Evolutionary conservation across 2,113 vertebrate species (phyloP).

Genomic region (Amazona guildingii): DNA sequence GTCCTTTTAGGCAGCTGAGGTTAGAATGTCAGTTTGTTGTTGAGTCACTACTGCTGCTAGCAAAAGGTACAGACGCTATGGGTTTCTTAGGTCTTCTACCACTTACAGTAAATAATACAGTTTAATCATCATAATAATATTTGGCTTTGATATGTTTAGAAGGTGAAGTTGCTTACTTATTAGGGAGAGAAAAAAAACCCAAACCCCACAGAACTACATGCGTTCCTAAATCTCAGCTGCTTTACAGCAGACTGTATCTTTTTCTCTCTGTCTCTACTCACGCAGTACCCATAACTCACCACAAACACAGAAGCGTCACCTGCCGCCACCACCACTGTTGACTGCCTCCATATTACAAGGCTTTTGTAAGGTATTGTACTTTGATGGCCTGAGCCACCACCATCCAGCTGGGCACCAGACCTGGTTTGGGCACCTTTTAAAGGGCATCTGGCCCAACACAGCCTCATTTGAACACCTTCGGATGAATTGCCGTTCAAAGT

Average conservation of each 20-base stretch:
- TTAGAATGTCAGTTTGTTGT: not conserved
- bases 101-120: not conserved
- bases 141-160: not conserved
- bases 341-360: rapidly evolving
- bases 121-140: not conserved
- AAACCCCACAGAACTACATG: not conserved
- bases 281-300: not conserved
- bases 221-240: not conserved
- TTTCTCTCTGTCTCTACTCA: not conserved
- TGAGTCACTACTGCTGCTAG: not conserved
- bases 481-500: not conserved
- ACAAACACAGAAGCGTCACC: not conserved
- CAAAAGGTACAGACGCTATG: not conserved
- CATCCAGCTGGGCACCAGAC: not conserved
- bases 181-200: not conserved
- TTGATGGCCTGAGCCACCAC: not conserved
- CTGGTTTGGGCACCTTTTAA: not conserved
- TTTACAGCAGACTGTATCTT: not conserved
- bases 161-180: not conserved
- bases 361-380: not conserved
- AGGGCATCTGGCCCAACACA: not conserved
- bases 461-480: not conserved
- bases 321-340: not conserved
- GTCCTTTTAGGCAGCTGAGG: not conserved
- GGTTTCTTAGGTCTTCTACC: not conserved